phyloP scores from a whole-genome alignment of 1,140 invertebrate genomes.

The Mylabris phalerata region DNA sequence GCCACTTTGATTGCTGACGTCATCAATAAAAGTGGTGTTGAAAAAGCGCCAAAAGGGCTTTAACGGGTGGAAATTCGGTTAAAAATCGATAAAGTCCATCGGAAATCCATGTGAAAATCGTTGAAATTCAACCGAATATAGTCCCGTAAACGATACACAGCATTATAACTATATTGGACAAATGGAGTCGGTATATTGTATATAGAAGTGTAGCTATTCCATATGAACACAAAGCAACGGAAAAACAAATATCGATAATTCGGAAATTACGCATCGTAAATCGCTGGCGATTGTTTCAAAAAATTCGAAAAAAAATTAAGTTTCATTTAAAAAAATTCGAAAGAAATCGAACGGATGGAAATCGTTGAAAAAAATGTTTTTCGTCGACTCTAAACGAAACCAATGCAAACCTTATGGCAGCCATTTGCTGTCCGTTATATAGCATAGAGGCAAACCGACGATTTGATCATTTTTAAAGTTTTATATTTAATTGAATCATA shows the following conservation, averaged over 20 bases:
- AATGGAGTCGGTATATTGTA: conserved; percentile 40
- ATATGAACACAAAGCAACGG: conserved; percentile 40
- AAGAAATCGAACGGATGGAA: not conserved
- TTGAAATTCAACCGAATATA: conserved; percentile 16
- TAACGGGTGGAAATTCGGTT: not conserved
- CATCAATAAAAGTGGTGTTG: conserved; percentile 32
- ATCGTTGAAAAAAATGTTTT: conserved; percentile 20
- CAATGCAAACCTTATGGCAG: conserved; percentile 43
- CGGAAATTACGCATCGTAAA: not conserved
- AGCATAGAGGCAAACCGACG: conserved; percentile 23
- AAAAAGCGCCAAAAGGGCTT: conserved; percentile 8
- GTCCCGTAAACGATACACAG: conserved; percentile 26
- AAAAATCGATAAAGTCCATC: conserved; percentile 16
- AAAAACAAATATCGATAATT: conserved; percentile 18
- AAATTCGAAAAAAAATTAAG: conserved; percentile 27
- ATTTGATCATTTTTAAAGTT: conserved; percentile 25
- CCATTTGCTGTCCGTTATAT: conserved; percentile 41
- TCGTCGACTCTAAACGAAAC: conserved; percentile 5
- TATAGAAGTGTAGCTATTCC: conserved; percentile 28
- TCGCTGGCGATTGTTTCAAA: conserved; percentile 20
- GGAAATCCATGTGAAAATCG: conserved; percentile 14
- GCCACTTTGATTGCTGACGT: conserved; percentile 30
- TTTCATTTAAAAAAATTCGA: conserved; percentile 21
- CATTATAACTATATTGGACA: conserved; percentile 32
- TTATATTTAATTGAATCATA: conserved; percentile 29